Evolutionary conservation across 2,113 vertebrate species (phyloP).

Genomic region (Cyanoliseus patagonus): DNA sequence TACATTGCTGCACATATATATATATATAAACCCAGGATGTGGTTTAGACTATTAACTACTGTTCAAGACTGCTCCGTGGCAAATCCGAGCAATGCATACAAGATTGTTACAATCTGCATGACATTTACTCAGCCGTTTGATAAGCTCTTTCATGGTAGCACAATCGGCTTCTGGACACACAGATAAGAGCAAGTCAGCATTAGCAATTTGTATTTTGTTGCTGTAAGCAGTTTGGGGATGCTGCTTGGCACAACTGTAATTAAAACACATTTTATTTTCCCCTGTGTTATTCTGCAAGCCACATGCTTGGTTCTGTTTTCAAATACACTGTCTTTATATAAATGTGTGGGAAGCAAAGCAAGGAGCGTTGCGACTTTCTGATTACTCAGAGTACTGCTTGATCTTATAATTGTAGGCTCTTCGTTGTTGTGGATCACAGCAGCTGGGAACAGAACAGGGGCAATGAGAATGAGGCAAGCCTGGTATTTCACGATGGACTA

Average conservation of each 20-base stretch:
- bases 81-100: not conserved
- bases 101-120: not conserved
- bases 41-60: not conserved
- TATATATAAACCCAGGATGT: not conserved
- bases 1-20: not conserved
- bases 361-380: not conserved
- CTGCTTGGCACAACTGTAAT: not conserved
- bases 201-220: not conserved
- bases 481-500: not conserved
- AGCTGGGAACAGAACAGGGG: rapidly evolving
- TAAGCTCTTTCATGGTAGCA: not conserved
- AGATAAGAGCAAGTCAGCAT: not conserved
- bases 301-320: not conserved
- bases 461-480: not conserved
- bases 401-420: not conserved
- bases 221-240: not conserved
- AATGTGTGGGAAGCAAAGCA: not conserved
- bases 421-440: rapidly evolving
- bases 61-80: not conserved
- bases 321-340: not conserved
- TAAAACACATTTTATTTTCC: not conserved
- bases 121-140: not conserved
- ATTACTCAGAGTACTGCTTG: not conserved
- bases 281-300: not conserved
- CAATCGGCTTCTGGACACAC: not conserved